Evolutionary conservation across 2,113 vertebrate species (phyloP), one percentile per base, ranked within the genome.

Genomic region (Centropus unirufus): DNA sequence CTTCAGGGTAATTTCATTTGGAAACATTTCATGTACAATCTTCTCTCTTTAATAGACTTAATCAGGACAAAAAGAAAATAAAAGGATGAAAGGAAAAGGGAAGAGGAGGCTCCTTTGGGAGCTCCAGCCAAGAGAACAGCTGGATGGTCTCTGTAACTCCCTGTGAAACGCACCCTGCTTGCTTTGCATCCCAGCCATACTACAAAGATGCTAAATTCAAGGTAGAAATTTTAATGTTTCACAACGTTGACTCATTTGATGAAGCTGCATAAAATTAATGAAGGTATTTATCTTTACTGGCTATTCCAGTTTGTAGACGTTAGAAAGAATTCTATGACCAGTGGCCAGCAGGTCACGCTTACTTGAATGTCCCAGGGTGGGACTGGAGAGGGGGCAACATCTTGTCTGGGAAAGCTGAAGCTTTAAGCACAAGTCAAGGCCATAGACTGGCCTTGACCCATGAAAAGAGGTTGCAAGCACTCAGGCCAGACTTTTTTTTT

Each of bases 191-290:
- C 9, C 52, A 55, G 17, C 17, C 30, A 24, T 2, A 5, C 5
- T 24, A 12, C 54, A 49, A 34, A 64, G 20, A 30, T 49, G 32
- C 54, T 52, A 21, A 14, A 0, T 40, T 83, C 51, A 57, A 23
- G 8, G n/a, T 2, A 40, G 15, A 47, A 76, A 47, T 8, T 6
- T 9, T 88, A 55, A 69, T 5, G 2, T 7, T 79, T 44, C 1
- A 1, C 20, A 21, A 42, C 0, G 1, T 6, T 9, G 19, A 29
- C 39, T 44, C 3, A 2, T 27, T 84, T 42, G 20, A 17, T 26
- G 18, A 2, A 51, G 22, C 0, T 62, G 12, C 15, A 34, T 27
- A 18, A 30, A 67, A 64, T 29, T 8, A 32, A 57, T 0, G 13
- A 57, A 47, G 17, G 5, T 22, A 14, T 70, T 82, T 74, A 12